These are phyloP conservation scores for Hafferia zeledoni DNA, from an alignment of 2,797 vertebrate species.

Conservation along the genomic window DNA sequence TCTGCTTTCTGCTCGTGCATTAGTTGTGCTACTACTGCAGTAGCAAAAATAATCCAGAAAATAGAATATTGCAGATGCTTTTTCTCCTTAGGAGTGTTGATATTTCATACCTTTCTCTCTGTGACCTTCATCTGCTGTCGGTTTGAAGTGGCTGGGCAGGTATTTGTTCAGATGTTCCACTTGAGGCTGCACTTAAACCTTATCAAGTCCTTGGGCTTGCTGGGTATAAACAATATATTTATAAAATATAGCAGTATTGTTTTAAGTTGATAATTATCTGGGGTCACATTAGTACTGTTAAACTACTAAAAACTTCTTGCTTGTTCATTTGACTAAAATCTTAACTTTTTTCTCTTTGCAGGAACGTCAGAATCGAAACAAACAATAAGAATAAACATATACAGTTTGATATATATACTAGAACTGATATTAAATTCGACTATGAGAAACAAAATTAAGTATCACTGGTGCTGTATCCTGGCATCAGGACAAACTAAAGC, in stretches of 20 bases:
- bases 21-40: background rate
- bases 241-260: background rate
- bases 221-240: background rate
- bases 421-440: slow-evolving; percentile 81
- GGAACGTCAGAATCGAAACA: slow-evolving; percentile 94
- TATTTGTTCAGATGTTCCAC: background rate
- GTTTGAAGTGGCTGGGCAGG: background rate
- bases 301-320: background rate
- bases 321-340: background rate
- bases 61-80: background rate
- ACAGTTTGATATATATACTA: slow-evolving; percentile 84
- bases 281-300: background rate
- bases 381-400: slow-evolving; percentile 87
- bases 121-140: background rate
- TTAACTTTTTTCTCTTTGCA: slow-evolving; percentile 73
- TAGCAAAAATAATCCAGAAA: background rate
- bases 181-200: background rate
- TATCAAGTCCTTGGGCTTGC: background rate
- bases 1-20: background rate
- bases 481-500: slow-evolving; percentile 81
- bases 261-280: background rate
- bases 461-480: slow-evolving; percentile 81
- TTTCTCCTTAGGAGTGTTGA: background rate
- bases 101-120: background rate
- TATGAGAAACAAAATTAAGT: slow-evolving; percentile 75